Evolutionary conservation across 2,888 invertebrate species (phyloP).

Genomic region (Sicus ferrugineus): DNA sequence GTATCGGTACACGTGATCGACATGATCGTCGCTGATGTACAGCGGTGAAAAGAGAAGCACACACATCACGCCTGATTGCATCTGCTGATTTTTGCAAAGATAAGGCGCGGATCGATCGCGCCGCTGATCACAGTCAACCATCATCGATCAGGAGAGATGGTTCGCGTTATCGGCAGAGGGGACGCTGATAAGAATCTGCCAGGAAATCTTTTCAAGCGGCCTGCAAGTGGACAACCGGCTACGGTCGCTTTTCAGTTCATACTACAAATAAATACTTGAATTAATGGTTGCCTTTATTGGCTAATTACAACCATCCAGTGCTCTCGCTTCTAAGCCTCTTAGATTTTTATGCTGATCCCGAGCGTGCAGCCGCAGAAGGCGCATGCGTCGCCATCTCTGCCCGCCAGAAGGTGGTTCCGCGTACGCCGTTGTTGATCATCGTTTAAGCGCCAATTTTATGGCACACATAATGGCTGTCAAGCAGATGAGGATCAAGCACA

Average conservation of each 20-base stretch:
- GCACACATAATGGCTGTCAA: constrained; percentile 25
- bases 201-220: not conserved
- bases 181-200: not conserved
- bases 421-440: constrained; percentile 1
- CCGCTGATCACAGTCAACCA: too few relatives aligned
- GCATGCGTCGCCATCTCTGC: not conserved
- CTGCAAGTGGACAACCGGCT: not conserved
- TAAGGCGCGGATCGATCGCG: not conserved
- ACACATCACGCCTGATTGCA: constrained; percentile 8
- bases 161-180: not conserved
- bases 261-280: not conserved
- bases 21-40: not conserved
- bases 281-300: constrained; percentile 12
- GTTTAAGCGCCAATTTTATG: constrained; percentile 31
- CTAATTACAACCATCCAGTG: not conserved
- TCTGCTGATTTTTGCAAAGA: constrained; percentile 12
- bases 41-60: not conserved
- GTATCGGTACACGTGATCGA: constrained; percentile 28
- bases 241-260: not conserved
- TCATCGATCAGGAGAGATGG: not conserved
- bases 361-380: not conserved
- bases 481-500: constrained; percentile 15
- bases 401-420: constrained; percentile 14
- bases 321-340: constrained; percentile 4
- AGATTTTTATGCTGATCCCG: not conserved